Evolutionary conservation across 2,113 vertebrate genomes (phyloP).

Genomic region (Falcunculus frontatus): DNA sequence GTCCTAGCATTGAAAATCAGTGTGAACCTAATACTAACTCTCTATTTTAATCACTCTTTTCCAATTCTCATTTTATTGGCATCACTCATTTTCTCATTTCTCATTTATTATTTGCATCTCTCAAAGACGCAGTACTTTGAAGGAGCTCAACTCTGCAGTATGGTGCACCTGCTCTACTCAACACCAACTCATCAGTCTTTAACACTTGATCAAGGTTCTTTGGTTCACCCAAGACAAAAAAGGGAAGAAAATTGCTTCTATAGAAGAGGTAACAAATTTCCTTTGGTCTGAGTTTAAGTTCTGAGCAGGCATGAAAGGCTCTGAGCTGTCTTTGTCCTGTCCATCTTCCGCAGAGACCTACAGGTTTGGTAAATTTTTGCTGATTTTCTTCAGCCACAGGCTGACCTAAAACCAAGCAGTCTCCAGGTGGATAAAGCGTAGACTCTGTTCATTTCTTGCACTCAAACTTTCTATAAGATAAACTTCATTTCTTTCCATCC

Average conservation of each 20-base stretch:
- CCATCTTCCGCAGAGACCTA: not conserved
- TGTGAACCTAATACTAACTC: not conserved
- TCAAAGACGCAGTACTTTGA: not conserved
- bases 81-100: not conserved
- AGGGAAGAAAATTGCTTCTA: not conserved
- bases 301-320: not conserved
- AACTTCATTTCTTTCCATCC: not conserved
- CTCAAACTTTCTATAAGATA: not conserved
- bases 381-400: not conserved
- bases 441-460: not conserved
- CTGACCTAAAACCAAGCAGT: not conserved
- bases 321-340: not conserved
- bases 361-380: not conserved
- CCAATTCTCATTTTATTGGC: not conserved
- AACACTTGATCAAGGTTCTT: not conserved
- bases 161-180: not conserved
- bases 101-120: not conserved
- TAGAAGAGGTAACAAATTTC: not conserved
- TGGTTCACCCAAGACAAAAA: not conserved
- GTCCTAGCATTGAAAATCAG: not conserved
- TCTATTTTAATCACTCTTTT: not conserved
- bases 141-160: not conserved
- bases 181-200: not conserved
- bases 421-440: not conserved
- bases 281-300: not conserved